Percentiles rank a stretch among this genome's conserved stretches.
Evolutionary conservation across 2,888 invertebrate species (phyloP).

Genomic region (Seira ritae): DNA sequence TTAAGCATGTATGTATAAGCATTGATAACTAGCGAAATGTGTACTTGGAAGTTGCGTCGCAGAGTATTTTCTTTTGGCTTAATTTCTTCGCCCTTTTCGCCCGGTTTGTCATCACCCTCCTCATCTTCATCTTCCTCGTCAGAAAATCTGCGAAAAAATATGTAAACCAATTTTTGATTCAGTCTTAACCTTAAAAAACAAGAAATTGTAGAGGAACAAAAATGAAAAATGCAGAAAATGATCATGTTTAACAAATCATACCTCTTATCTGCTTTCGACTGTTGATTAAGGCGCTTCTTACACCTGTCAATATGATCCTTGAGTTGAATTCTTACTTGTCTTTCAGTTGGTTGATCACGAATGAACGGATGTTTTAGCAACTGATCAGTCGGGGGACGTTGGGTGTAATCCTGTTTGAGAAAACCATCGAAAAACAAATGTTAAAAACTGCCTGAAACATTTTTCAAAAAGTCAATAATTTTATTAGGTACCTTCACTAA

Average conservation of each 20-base stretch:
- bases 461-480: too few relatives aligned
- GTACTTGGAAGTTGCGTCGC: slow-evolving; percentile 93
- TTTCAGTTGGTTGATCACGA: slow-evolving; percentile 98
- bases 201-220: not conserved
- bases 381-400: slow-evolving; percentile 98
- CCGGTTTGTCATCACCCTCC: slow-evolving; percentile 93
- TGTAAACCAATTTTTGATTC: too few relatives aligned
- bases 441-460: too few relatives aligned
- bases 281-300: slow-evolving; percentile 84
- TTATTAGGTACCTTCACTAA: slow-evolving; percentile 78
- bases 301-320: slow-evolving; percentile 99
- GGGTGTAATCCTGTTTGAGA: slow-evolving; percentile 95
- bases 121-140: slow-evolving; percentile 81
- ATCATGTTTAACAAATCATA: not conserved
- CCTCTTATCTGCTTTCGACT: slow-evolving; percentile 79
- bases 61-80: slow-evolving; percentile 95
- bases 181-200: too few relatives aligned
- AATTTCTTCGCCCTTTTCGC: slow-evolving; percentile 94
- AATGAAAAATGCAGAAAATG: not conserved
- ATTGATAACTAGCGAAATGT: not conserved
- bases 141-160: slow-evolving; percentile 65
- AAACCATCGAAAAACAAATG: too few relatives aligned
- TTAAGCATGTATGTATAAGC: not conserved
- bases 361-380: slow-evolving; percentile 98
- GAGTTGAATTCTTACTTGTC: slow-evolving; percentile 97